Base-by-base conservation (phyloP, 2,113 vertebrate species). In the Oncorhynchus mykiss region DNA sequence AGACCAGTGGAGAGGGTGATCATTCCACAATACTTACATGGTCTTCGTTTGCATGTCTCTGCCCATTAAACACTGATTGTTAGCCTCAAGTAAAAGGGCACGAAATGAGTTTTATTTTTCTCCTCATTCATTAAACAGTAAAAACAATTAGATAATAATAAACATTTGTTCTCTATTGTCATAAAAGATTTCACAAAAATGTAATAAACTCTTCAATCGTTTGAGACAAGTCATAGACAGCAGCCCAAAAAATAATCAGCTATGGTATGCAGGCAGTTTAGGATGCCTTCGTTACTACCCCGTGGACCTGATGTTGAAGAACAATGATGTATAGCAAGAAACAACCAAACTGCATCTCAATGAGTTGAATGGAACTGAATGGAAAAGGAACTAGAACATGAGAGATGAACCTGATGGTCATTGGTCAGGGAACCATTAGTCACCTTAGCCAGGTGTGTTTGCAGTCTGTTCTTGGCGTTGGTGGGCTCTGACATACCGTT, bases 391-490 rank as follows among this genome's bases (percentile, higher is more conserved):
- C 31, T 34, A 34, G 5, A 34, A 34, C 31, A 34, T 34, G 31
- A 34, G 31, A 34, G 31, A 34, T 34, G 31, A 34, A 29, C 22
- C 34, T 6, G 20, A 22, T 2, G 29, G n/a, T 22, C 7, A 86
- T 88, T 89, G 24, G 39, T 9, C 25, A 67, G 9, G 16, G 24
- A 14, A 14, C 24, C 3, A 16, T 5, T n/a, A 13, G 20, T 75
- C 81, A 96, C 95, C 95, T 96, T 95, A 3, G 91, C 89, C 86
- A 99, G 90, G 85, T 99, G 95, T 1, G 87, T 83, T 87, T 96
- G 96, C 81, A 97, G 93, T 88, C 93, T 96, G 90, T 87, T 96
- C 88, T 97, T 98, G 86, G 98, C 90, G 0, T 99, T 94, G 0
- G 91, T 88, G 0, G 82, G 96, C 89, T 99, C 96, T 0, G 96